phyloP scores from a whole-genome alignment of 2,797 vertebrate genomes.

The Muscicapa striata region DNA sequence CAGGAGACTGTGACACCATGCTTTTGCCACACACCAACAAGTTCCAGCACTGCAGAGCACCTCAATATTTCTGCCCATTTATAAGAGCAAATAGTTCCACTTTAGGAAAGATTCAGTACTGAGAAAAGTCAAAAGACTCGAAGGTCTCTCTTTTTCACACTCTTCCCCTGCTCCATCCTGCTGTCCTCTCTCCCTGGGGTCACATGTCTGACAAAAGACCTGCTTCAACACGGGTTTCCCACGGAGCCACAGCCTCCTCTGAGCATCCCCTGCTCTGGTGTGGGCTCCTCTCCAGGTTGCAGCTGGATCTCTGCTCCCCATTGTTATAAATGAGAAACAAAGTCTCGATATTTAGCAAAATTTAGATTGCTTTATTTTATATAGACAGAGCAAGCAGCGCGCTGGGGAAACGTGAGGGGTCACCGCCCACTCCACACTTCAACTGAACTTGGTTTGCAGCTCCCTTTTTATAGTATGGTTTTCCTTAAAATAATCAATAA shows the following conservation, averaged over 20 bases:
- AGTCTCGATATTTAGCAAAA: no score
- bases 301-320: neutral
- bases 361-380: no score
- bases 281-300: neutral
- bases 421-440: no score
- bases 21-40: neutral
- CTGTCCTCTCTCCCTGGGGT: neutral
- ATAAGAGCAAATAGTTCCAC: neutral
- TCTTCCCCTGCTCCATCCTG: neutral
- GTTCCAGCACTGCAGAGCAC: neutral
- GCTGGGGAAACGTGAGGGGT: no score
- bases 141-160: neutral
- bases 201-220: neutral
- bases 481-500: no score
- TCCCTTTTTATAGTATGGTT: no score
- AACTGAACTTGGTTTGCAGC: no score
- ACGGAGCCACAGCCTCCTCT: fast-evolving
- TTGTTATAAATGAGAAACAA: no score
- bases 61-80: neutral
- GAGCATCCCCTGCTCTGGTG: neutral
- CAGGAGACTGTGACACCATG: neutral
- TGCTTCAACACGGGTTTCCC: fast-evolving
- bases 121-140: neutral
- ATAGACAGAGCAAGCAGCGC: no score
- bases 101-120: neutral